These are phyloP conservation scores for Bombus polaris DNA, from an alignment of 1,140 invertebrate genomes.

Conservation along the genomic window DNA sequence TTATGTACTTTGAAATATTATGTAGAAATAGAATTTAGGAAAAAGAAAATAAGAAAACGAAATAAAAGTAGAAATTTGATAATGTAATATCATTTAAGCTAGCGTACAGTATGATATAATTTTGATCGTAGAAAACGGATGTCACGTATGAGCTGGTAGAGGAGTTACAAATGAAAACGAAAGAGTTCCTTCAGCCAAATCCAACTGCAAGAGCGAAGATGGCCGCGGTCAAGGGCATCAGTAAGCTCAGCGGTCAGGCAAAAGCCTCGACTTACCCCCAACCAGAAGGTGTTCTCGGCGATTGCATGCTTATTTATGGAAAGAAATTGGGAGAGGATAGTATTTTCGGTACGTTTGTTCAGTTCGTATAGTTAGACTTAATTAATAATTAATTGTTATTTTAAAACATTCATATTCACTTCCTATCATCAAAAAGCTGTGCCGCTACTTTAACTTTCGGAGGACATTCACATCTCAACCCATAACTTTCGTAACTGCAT, in stretches of 20 bases:
- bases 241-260: slow-evolving; percentile 93
- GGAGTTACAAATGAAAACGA: slow-evolving; percentile 97
- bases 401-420: not conserved
- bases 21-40: not conserved
- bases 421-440: not conserved
- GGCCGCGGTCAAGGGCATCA: slow-evolving; percentile 96
- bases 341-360: slow-evolving; percentile 89
- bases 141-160: slow-evolving; percentile 97
- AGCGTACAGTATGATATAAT: not conserved
- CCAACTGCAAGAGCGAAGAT: slow-evolving; percentile 97
- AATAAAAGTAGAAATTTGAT: no score
- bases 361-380: not conserved
- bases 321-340: slow-evolving; percentile 98
- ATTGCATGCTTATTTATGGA: slow-evolving; percentile 98
- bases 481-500: not conserved
- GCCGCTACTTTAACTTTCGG: no score
- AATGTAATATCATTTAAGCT: not conserved
- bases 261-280: slow-evolving; percentile 98
- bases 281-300: slow-evolving; percentile 98
- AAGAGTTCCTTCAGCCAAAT: slow-evolving; percentile 99
- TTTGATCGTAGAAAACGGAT: slow-evolving; percentile 93
- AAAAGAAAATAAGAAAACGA: not conserved
- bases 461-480: not conserved
- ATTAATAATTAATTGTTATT: not conserved
- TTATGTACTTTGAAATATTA: not conserved